These are phyloP conservation scores for Cataglyphis livida DNA, from an alignment of 2,888 invertebrate species.

Conservation along the genomic window DNA sequence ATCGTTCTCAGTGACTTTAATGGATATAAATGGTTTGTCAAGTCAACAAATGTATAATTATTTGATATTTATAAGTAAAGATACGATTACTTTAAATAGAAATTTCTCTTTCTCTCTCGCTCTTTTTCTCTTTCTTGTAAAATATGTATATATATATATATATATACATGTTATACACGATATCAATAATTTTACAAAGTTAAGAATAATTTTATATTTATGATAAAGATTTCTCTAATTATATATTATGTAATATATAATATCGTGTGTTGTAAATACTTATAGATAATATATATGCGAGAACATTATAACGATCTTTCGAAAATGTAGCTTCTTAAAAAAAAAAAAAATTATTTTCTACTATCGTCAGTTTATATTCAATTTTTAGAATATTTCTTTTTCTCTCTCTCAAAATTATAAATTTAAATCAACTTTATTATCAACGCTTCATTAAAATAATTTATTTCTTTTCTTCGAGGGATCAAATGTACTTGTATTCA, in stretches of 20 bases:
- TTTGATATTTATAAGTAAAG: background rate
- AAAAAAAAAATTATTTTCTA: slow-evolving; percentile 8
- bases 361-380: background rate
- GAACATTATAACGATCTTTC: background rate
- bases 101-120: background rate
- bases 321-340: background rate
- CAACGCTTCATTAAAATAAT: background rate
- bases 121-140: background rate
- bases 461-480: background rate
- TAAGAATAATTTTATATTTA: background rate
- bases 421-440: background rate
- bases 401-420: background rate
- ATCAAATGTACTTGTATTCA: slow-evolving; percentile 2
- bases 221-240: background rate
- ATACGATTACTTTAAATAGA: background rate
- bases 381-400: background rate
- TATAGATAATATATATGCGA: background rate
- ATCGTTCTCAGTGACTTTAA: background rate
- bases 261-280: background rate
- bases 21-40: background rate
- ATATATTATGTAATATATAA: background rate
- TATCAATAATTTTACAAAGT: background rate
- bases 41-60: slow-evolving; percentile 22
- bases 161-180: background rate
- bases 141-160: background rate